Evolutionary conservation across 2,797 vertebrate species (phyloP), one percentile per base, ranked within the genome.

Genomic region (Crocidura indochinensis): DNA sequence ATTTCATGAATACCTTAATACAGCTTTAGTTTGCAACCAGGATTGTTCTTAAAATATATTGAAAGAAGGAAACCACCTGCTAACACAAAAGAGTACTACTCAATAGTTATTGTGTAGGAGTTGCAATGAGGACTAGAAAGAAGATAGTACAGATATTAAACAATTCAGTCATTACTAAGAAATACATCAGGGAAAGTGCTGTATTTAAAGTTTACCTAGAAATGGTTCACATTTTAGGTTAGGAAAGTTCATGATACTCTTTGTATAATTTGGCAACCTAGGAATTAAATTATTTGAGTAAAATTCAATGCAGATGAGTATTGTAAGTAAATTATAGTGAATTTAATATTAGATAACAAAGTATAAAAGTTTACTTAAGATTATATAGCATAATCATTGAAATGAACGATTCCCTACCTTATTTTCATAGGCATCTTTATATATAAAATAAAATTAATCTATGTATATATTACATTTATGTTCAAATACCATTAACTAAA

Each of bases 31-130:
- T 94, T 91, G 88, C 75, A 88, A 65, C 19, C 71, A 67, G 47
- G 27, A 87, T 88, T 27, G 31, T 93, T 95, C 87, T 93, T 93
- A 94, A 94, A 95, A 93, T 96, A 93, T 31, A 68, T 38, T 49
- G 82, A 93, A 95, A 93, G 81, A 73, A 93, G 80, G 86, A 92
- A 94, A 88, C 69, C 94, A 95, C 88, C 74, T 96, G 91, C 71
- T 89, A 93, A 84, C 80, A 95, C 93, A 94, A 96, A 95, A 87
- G 78, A 84, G 38, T 73, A 91, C 65, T 93, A 82, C 78, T 93
- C 91, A 94, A 1, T 53, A 91, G 91, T 94, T 67, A 73, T 15
- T 79, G 87, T 87, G 94, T 93, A 89, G 94, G 87, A 91, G 84
- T 91, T 80, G 83, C 80, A 87, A 6, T 67, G 77, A 94, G 49